These are phyloP conservation scores for Oryzias curvinotus DNA, from an alignment of 2,113 vertebrate genomes.

Conservation along the genomic window DNA sequence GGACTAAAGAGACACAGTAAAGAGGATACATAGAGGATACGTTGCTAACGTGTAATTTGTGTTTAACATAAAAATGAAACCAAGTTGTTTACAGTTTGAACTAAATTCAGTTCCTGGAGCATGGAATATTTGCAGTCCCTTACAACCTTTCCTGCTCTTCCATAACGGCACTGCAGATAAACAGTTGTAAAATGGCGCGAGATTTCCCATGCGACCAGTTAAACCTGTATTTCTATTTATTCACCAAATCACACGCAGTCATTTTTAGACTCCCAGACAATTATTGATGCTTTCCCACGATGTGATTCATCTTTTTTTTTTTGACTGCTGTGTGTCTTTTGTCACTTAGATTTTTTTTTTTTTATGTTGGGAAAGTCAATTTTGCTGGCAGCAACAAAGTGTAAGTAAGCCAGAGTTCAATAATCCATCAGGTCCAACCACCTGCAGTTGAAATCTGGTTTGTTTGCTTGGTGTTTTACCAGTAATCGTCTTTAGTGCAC, in stretches of 20 bases:
- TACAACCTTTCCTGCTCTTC: constrained; percentile 27
- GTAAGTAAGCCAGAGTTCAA: constrained; percentile 53
- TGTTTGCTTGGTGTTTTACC: constrained; percentile 40
- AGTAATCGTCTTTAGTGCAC: not conserved
- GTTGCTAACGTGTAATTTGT: not conserved
- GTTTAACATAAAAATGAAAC: constrained; percentile 5
- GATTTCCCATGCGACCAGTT: constrained; percentile 35
- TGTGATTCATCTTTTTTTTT: constrained; percentile 56
- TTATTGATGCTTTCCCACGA: constrained; percentile 68
- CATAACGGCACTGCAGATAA: constrained; percentile 12
- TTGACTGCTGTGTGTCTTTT: constrained; percentile 44
- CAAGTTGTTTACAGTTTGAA: not conserved
- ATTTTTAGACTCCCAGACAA: constrained; percentile 62
- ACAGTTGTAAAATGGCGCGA: not conserved
- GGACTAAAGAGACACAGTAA: not conserved
- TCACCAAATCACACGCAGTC: constrained; percentile 39
- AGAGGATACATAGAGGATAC: no score
- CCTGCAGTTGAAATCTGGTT: constrained; percentile 61
- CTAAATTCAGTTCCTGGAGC: constrained; percentile 41
- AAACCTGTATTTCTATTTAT: constrained; percentile 52
- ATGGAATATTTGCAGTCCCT: constrained; percentile 41
- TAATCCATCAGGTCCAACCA: constrained; percentile 42
- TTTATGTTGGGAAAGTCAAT: constrained; percentile 72
- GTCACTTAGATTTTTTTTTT: constrained; percentile 62
- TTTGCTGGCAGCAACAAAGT: constrained; percentile 55